Conservation (phyloP, 2,888 invertebrate species). For the Orchesella flavescens region DNA sequence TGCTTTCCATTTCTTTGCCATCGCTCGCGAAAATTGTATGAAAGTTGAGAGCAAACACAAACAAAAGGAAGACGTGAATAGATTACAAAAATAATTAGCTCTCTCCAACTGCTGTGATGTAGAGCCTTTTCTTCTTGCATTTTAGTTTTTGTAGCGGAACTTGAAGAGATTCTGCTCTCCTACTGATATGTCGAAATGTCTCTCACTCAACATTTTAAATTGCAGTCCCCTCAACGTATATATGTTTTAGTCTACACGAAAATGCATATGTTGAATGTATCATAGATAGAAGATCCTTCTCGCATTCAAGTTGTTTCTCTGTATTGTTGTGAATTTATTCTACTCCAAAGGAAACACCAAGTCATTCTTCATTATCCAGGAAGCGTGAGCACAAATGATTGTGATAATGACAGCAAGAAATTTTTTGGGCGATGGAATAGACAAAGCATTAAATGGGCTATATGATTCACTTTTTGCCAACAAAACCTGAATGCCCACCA, state of each 20-base stretch:
- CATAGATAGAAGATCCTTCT: too few species aligned
- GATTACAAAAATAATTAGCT: slow-evolving; percentile 69
- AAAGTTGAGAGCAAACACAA: slow-evolving; percentile 53
- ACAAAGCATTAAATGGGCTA: too few species aligned
- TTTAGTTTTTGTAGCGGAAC: neutral
- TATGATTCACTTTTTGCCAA: too few species aligned
- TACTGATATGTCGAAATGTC: neutral
- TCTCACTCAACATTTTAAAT: too few species aligned
- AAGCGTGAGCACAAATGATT: slow-evolving; percentile 35
- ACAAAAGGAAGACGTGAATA: slow-evolving; percentile 67
- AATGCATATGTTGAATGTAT: too few species aligned
- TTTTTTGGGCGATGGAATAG: too few species aligned
- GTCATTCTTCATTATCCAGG: slow-evolving; percentile 41
- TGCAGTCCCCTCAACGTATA: too few species aligned
- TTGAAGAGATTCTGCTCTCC: neutral
- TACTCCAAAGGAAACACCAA: slow-evolving; percentile 29
- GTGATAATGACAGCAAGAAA: slow-evolving; percentile 17
- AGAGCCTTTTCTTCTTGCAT: too few species aligned
- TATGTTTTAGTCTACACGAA: too few species aligned
- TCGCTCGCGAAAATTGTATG: slow-evolving; percentile 7
- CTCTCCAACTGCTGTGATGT: slow-evolving; percentile 2
- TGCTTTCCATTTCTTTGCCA: neutral
- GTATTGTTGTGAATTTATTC: slow-evolving; percentile 31
- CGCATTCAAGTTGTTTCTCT: neutral
- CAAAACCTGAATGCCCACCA: too few species aligned